Evolutionary conservation across 64 coral and sea anemone species (phyloP), one percentile per base, ranked within the genome.

Genomic region (Stylophora pistillata): DNA sequence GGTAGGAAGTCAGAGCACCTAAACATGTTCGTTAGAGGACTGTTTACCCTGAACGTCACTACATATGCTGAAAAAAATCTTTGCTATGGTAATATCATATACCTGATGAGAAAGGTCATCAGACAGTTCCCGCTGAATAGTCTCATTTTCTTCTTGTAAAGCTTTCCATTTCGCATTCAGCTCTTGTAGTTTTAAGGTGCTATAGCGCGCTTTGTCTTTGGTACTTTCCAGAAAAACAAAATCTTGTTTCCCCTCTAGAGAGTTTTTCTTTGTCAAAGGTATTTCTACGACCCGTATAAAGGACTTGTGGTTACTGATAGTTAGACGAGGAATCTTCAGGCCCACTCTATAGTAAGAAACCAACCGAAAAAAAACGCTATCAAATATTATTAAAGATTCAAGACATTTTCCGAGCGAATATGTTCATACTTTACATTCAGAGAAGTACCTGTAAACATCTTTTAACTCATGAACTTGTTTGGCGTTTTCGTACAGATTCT

Each of bases 281-380:
- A 95, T 87, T 78, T 95, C 94, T 0, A 95, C 90, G 34, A 95
- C 94, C 20, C 94, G 79, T 85, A 95, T 95, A n/a, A 95, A 95
- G 1, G 94, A 71, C 52, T 91, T 95, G 75, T 95, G 86, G 17
- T 79, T 70, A 55, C 77, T 95, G 21, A 95, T 89, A 18, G 87
- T 73, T 1, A 95, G 68, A 54, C 89, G 61, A 20, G 89, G 72
- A 91, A 95, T 89, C 32, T 90, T 86, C 63, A 95, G 86, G 10
- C 16, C 23, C 18, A 72, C 71, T 70, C 94, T 95, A 73, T 27
- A 78, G 53, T 61, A 3, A 82, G 33, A 14, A 37, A 78, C 57
- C 17, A 86, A 53, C 31, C 12, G 17, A 31, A 5, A 30, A 25
- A 58, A 62, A 23, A 13, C 1, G 20, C 9, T 12, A 78, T 1